Percentiles rank a stretch among this genome's conserved stretches.
phyloP scores from a whole-genome alignment of 1,140 invertebrate species.

The Bombus consobrinus region DNA sequence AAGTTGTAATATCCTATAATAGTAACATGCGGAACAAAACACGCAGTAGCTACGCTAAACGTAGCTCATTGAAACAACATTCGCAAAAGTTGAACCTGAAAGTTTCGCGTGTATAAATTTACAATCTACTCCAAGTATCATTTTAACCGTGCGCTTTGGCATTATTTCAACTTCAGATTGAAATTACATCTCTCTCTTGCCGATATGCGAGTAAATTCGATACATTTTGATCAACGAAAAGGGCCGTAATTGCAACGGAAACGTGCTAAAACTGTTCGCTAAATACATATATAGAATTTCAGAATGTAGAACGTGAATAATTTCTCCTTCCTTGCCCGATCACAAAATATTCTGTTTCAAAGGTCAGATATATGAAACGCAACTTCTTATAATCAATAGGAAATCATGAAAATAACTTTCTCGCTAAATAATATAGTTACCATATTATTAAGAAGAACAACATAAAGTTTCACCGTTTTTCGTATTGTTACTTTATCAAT shows the following conservation, averaged over 20 bases:
- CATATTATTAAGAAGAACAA: background rate
- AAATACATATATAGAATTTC: background rate
- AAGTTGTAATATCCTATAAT: background rate
- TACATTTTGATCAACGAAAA: conserved; percentile 10
- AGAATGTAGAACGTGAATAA: no score
- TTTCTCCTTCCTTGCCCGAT: no score
- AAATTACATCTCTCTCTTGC: conserved; percentile 15
- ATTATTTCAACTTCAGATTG: conserved; percentile 15
- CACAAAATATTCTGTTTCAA: background rate
- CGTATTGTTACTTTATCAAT: background rate
- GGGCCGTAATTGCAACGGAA: background rate
- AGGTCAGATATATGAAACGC: background rate
- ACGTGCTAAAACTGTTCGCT: background rate
- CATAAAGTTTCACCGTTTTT: background rate
- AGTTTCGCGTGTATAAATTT: conserved; percentile 16
- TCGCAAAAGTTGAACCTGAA: background rate
- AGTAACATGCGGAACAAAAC: background rate
- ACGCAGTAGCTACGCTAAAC: background rate
- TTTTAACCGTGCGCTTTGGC: conserved; percentile 4
- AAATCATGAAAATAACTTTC: background rate
- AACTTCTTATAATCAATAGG: background rate
- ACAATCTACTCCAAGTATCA: conserved; percentile 1
- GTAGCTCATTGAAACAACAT: conserved; percentile 11
- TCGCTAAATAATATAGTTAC: background rate
- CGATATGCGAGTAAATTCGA: background rate